phyloP scores from a whole-genome alignment of 1,140 invertebrate species.

The Zaprionus lachaisei region DNA sequence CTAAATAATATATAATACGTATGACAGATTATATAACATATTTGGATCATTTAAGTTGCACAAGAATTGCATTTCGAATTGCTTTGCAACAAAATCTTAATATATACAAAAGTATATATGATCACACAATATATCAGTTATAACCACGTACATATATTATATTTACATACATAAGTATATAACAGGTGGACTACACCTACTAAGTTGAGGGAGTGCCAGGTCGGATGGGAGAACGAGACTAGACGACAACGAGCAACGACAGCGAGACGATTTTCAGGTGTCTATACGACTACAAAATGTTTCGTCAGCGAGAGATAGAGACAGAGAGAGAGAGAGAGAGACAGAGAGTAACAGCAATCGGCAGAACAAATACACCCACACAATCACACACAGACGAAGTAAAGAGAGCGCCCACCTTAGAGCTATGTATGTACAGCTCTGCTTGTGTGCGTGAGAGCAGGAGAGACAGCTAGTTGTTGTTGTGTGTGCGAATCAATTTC shows the following conservation, averaged over 20 bases:
- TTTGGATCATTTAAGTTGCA: too few species aligned
- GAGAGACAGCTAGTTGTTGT: slow-evolving; percentile 5
- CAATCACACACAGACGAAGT: background rate
- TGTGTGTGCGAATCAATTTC: slow-evolving; percentile 46
- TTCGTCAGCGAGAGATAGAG: slow-evolving; percentile 1
- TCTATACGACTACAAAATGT: slow-evolving; percentile 43
- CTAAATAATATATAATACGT: too few species aligned
- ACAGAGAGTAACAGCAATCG: slow-evolving; percentile 16
- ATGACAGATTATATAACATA: too few species aligned
- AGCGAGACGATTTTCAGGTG: slow-evolving; percentile 64
- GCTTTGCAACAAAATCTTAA: too few species aligned
- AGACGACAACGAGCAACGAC: slow-evolving; percentile 16
- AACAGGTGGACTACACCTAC: background rate
- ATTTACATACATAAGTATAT: background rate
- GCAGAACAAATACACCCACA: slow-evolving; percentile 1
- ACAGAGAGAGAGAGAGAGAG: slow-evolving; percentile 16
- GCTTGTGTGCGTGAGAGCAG: slow-evolving; percentile 1
- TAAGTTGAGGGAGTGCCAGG: slow-evolving; percentile 14
- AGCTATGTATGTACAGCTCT: background rate
- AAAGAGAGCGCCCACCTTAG: slow-evolving; percentile 26
- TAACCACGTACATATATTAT: background rate
- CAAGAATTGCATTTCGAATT: background rate
- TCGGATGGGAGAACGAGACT: slow-evolving; percentile 18
- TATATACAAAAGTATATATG: background rate
- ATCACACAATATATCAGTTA: background rate